These are phyloP conservation scores for Argyrosomus japonicus DNA, from an alignment of 2,113 vertebrate species.

Conservation along the genomic window DNA sequence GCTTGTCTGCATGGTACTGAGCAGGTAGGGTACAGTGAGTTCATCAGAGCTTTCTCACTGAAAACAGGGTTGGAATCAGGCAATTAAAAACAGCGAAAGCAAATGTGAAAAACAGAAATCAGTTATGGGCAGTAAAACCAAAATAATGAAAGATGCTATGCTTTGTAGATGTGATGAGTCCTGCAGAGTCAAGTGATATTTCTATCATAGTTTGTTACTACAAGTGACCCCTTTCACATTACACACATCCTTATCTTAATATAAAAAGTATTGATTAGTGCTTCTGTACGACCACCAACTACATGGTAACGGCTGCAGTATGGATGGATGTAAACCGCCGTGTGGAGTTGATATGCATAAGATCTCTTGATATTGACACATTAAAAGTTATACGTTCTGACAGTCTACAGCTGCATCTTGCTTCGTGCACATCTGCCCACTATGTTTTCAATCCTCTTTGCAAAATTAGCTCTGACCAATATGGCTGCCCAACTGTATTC, in stretches of 20 bases:
- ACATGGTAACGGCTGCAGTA: too few relatives aligned
- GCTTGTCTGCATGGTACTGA: neutral
- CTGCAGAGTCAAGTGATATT: neutral
- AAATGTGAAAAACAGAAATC: neutral
- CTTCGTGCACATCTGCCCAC: constrained; percentile 15
- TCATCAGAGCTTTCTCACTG: neutral
- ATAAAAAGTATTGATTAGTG: neutral
- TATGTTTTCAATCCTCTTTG: constrained; percentile 16
- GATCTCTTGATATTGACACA: neutral
- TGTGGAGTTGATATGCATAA: constrained; percentile 29
- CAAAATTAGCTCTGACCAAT: constrained; percentile 27
- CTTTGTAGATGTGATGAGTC: too few relatives aligned
- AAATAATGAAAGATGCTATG: neutral
- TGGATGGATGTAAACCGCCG: constrained; percentile 33
- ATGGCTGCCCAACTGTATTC: neutral
- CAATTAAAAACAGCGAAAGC: neutral
- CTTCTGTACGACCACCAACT: neutral
- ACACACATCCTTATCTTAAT: neutral
- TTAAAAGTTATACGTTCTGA: constrained; percentile 37
- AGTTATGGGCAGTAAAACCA: neutral
- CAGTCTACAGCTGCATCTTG: constrained; percentile 28
- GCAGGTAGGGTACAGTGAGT: neutral
- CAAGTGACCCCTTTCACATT: neutral
- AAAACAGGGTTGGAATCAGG: too few relatives aligned
- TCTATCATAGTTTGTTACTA: neutral